Percentiles rank a stretch among this genome's conserved stretches.
Conservation (phyloP, 1,140 invertebrate genomes). For the Zaprionus tsacasi region DNA sequence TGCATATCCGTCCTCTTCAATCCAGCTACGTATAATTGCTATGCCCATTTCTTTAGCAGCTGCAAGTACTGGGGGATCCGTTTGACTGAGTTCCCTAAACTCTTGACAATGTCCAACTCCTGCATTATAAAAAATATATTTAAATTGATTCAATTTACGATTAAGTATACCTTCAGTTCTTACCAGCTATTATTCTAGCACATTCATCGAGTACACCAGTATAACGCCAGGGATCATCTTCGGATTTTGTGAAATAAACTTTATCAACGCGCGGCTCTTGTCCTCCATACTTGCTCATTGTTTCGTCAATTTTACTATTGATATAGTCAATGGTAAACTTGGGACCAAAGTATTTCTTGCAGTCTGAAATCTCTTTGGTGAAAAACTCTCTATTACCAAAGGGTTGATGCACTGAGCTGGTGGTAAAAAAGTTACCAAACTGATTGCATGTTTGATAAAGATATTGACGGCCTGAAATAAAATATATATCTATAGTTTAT, state of each 20-base stretch:
- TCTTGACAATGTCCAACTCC: slow-evolving; percentile 32
- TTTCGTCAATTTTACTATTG: slow-evolving; percentile 22
- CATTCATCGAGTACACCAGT: slow-evolving; percentile 30
- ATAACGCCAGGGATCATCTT: slow-evolving; percentile 86
- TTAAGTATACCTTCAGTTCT: background rate
- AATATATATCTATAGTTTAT: background rate
- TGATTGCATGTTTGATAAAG: slow-evolving; percentile 43
- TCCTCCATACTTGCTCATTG: slow-evolving; percentile 85
- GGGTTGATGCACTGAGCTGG: slow-evolving; percentile 31
- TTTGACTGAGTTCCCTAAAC: background rate
- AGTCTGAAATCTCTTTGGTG: background rate
- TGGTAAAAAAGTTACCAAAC: slow-evolving; percentile 34
- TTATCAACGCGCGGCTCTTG: slow-evolving; percentile 85
- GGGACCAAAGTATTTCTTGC: slow-evolving; percentile 23
- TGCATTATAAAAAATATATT: background rate
- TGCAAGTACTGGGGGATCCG: slow-evolving; percentile 7
- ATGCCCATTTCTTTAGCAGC: slow-evolving; percentile 14
- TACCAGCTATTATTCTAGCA: slow-evolving; percentile 33
- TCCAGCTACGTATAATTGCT: slow-evolving; percentile 10
- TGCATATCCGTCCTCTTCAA: background rate
- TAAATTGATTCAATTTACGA: background rate
- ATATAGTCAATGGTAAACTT: slow-evolving; percentile 39
- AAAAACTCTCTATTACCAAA: slow-evolving; percentile 22
- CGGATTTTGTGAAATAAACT: slow-evolving; percentile 87
- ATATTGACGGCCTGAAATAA: slow-evolving; percentile 34